A percentile compares a stretch with the other conserved stretches of the same genome.
Conservation (phyloP, 2,888 invertebrate species). For the Hemithea aestivaria region DNA sequence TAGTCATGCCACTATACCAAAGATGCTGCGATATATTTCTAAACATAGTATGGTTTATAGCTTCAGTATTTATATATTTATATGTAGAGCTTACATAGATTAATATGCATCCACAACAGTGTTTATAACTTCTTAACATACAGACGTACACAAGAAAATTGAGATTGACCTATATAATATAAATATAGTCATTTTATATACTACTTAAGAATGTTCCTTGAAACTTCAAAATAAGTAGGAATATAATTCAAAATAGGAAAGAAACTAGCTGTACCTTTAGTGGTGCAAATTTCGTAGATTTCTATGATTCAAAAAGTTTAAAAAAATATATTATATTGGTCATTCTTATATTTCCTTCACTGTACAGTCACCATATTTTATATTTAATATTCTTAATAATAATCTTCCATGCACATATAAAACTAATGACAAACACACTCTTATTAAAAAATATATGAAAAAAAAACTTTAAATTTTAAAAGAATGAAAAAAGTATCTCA, state of each 20-base stretch:
- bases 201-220: too few species aligned
- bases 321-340: conserved; percentile 15
- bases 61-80: conserved; percentile 34
- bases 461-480: conserved; percentile 4
- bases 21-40: conserved; percentile 13
- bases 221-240: too few species aligned
- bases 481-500: conserved; percentile 30
- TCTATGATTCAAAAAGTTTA: too few species aligned
- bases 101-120: conserved; percentile 51
- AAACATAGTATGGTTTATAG: conserved; percentile 21
- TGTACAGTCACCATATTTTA: conserved; percentile 46
- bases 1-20: neutral
- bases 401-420: conserved; percentile 78
- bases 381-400: conserved; percentile 49
- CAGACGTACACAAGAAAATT: conserved; percentile 42
- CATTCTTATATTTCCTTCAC: conserved; percentile 42
- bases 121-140: conserved; percentile 43
- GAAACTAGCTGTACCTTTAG: too few species aligned
- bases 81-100: conserved; percentile 32
- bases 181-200: conserved; percentile 1
- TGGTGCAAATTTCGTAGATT: too few species aligned
- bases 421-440: conserved; percentile 78
- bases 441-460: conserved; percentile 36
- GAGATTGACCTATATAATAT: conserved; percentile 20
- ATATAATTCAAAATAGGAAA: too few species aligned